These are phyloP conservation scores for Donacobius atricapilla DNA, from an alignment of 2,113 vertebrate species.

Conservation along the genomic window DNA sequence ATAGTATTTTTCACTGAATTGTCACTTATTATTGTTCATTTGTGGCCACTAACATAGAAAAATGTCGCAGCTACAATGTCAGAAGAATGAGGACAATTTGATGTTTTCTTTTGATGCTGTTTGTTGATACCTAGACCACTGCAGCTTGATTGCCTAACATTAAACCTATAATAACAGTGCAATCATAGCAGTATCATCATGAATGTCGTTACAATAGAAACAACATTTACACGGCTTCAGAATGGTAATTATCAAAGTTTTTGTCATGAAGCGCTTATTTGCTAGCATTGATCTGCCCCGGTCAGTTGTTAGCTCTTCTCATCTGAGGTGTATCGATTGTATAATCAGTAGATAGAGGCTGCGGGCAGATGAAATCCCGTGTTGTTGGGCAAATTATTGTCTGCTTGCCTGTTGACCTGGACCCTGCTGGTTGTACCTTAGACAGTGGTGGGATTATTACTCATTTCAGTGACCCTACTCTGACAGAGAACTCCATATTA, in stretches of 20 bases:
- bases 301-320: constrained; percentile 99
- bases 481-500: constrained; percentile 72
- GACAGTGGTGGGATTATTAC: constrained; percentile 78
- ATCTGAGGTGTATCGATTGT: constrained; percentile 97
- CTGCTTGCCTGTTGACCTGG: constrained; percentile 93
- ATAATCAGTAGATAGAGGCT: constrained; percentile 96
- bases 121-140: constrained; percentile 99
- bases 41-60: constrained; percentile 85
- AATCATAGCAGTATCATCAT: constrained; percentile 99
- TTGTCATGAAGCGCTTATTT: constrained; percentile 98
- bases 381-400: constrained; percentile 97
- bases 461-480: constrained; percentile 80
- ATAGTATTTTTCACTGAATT: constrained; percentile 85
- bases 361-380: constrained; percentile 97
- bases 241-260: constrained; percentile 98
- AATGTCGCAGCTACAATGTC: constrained; percentile 90
- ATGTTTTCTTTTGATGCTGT: constrained; percentile 93
- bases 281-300: constrained; percentile 95
- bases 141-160: constrained; percentile 99
- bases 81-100: constrained; percentile 97
- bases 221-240: constrained; percentile 87
- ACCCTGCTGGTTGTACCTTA: constrained; percentile 82
- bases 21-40: constrained; percentile 93
- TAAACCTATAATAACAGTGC: constrained; percentile 99
- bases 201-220: constrained; percentile 86